Conservation (phyloP, 1,140 invertebrate genomes). For the Panulirus ornatus region DNA sequence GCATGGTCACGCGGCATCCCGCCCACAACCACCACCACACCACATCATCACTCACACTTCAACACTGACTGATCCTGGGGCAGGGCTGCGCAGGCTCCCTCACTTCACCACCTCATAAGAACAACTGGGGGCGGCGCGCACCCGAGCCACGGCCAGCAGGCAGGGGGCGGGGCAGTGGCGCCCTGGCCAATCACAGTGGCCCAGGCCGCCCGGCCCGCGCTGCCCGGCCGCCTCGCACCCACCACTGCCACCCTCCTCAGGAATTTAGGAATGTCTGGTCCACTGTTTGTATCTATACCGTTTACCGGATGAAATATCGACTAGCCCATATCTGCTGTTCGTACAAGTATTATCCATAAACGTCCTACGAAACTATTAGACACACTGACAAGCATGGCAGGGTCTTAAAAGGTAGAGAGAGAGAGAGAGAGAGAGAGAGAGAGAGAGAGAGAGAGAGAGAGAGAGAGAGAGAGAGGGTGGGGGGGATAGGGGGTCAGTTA, state of each 20-base stretch:
- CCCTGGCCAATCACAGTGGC: conserved; percentile 58
- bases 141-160: conserved; percentile 43
- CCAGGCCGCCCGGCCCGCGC: conserved; percentile 44
- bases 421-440: conserved; percentile 4
- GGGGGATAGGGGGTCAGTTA: conserved; percentile 33
- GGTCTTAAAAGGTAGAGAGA: not conserved
- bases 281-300: conserved; percentile 39
- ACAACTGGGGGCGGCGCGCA: conserved; percentile 70
- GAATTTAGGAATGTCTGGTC: conserved; percentile 70
- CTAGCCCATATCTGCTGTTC: not conserved
- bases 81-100: conserved; percentile 52
- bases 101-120: conserved; percentile 68
- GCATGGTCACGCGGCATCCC: conserved; percentile 66
- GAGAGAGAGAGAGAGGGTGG: not conserved
- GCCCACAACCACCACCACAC: conserved; percentile 63
- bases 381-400: not conserved
- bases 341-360: not conserved
- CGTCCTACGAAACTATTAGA: no score
- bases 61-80: conserved; percentile 60
- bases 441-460: not conserved
- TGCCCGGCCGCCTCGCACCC: conserved; percentile 61
- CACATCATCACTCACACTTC: conserved; percentile 58
- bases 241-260: conserved; percentile 65
- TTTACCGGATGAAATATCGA: conserved; percentile 12
- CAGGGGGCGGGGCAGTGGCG: conserved; percentile 58